These are phyloP conservation scores for Craterocephalus amniculus DNA, from an alignment of 2,797 vertebrate species.

Conservation along the genomic window DNA sequence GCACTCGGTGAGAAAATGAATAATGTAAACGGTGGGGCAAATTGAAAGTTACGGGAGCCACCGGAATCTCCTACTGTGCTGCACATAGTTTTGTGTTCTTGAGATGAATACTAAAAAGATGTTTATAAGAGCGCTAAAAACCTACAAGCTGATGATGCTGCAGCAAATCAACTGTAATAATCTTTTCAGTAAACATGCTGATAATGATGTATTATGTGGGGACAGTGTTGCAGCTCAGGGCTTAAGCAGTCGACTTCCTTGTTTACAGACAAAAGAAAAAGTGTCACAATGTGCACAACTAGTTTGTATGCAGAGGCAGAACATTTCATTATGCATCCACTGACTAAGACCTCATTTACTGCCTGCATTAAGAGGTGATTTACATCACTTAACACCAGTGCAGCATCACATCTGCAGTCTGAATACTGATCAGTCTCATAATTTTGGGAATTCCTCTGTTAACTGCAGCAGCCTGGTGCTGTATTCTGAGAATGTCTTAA, in stretches of 20 bases:
- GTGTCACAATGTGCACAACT: neutral
- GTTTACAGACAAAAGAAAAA: conserved; percentile 5
- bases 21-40: neutral
- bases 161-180: neutral
- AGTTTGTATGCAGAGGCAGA: conserved; percentile 15
- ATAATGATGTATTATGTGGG: conserved; percentile 10
- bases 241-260: neutral
- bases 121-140: neutral
- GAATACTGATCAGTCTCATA: conserved; percentile 6
- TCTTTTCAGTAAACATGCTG: neutral
- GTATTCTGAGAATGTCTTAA: neutral
- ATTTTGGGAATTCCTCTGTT: conserved; percentile 3
- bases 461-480: neutral
- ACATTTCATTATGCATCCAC: conserved; percentile 5
- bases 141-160: neutral
- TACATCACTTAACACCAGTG: neutral
- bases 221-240: conserved; percentile 6
- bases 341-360: conserved; percentile 5
- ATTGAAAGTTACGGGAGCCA: neutral
- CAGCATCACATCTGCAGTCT: neutral
- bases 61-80: neutral
- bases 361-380: conserved; percentile 9
- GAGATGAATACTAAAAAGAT: neutral
- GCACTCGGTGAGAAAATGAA: neutral
- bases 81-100: neutral